Base-by-base conservation (phyloP, 2,113 vertebrate species). In the Chaetura pelagica region DNA sequence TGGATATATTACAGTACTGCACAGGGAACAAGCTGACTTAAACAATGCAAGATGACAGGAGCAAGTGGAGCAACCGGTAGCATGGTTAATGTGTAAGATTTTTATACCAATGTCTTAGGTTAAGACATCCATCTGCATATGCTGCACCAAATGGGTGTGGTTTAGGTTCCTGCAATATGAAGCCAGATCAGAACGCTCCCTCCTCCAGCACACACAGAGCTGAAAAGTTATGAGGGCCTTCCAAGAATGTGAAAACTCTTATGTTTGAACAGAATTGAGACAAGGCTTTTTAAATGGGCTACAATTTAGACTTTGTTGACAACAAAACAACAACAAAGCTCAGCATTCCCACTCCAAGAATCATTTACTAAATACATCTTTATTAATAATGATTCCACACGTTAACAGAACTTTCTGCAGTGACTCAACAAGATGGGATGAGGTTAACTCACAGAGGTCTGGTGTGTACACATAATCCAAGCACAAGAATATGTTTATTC, bases 301-400 rank as follows among this genome's bases (percentile, higher is more conserved):
- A 42, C 29, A 71, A 5, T 42, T 13, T 51, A 67, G 15, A 29
- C 13, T 78, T 75, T 51, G 6, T 21, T 67, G 42, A 62, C 34
- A 74, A 62, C 3, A 75, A 74, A 77, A 61, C 32, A 72, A 27
- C 14, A 84, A n/a, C 51, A 79, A 64, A 62, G 6, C 2, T 26
- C 32, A 75, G 15, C 15, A 63, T 15, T 54, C 20, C 27, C 32
- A 84, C 5, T 0, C 19, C 51, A 84, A 21, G 38, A 80, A 81
- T 81, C 4, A 48, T 69, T 88, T 51, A 78, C 10, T 87, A 55
- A 92, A 61, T 89, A 62, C 7, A 61, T 40, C 24, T 97, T 97
- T 95, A 96, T 96, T 97, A 74, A 76, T 57, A 62, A 29, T 54
- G 44, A 48, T 57, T 79, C 48, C 64, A 91, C 42, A 89, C 68